These are phyloP conservation scores for Aphrocallistes beatrix DNA, from an alignment of 37 sponge, comb jelly and placozoan species.

Conservation along the genomic window DNA sequence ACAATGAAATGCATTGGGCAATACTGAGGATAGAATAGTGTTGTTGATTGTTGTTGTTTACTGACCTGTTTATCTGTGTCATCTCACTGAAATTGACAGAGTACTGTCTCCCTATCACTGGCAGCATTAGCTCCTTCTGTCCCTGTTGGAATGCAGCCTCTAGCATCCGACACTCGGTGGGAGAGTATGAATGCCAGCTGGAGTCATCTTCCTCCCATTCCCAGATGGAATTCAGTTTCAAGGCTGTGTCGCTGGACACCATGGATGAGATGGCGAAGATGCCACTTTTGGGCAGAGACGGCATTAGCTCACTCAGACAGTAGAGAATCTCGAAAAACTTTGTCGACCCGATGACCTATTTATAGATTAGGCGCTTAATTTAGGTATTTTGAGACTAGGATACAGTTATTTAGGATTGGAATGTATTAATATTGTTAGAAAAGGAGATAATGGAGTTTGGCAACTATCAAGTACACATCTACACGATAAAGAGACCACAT, in stretches of 20 bases:
- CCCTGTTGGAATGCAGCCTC: conserved; percentile 52
- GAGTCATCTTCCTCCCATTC: conserved; percentile 15
- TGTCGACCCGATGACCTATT: not conserved
- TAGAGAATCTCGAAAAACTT: not conserved
- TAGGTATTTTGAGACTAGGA: too few species aligned
- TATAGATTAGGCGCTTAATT: too few species aligned
- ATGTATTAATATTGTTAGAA: too few species aligned
- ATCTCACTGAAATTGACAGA: conserved; percentile 48
- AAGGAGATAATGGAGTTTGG: too few species aligned
- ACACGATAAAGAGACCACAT: too few species aligned
- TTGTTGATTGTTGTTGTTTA: too few species aligned
- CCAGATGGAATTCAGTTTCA: conserved; percentile 5
- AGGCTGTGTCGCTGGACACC: not conserved
- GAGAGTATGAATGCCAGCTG: conserved; percentile 44
- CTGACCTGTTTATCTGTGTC: conserved; percentile 47
- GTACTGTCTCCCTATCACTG: conserved; percentile 55
- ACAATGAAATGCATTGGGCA: too few species aligned
- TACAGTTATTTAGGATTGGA: too few species aligned
- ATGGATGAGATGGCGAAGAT: not conserved
- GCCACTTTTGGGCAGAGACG: not conserved
- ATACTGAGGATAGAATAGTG: too few species aligned
- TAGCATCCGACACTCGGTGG: conserved; percentile 45
- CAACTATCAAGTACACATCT: too few species aligned
- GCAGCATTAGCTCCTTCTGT: conserved; percentile 59
- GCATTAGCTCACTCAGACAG: conserved; percentile 14